Evolutionary conservation across 2,113 vertebrate species (phyloP).

Genomic region (Catharus bicknelli): DNA sequence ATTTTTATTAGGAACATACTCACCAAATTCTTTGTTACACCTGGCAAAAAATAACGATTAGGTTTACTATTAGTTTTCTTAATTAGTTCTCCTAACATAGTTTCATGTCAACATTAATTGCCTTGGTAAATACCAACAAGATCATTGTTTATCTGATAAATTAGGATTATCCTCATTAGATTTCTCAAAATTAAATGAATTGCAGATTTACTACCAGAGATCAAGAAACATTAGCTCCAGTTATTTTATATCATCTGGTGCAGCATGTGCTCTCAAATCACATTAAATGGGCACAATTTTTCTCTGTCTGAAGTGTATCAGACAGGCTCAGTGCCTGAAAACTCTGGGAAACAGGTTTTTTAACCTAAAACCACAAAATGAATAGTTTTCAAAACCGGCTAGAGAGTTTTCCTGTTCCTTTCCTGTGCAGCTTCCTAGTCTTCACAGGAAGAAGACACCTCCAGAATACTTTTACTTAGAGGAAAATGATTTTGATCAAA

Average conservation of each 20-base stretch:
- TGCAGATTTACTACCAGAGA: neutral
- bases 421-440: neutral
- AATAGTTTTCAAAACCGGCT: neutral
- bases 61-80: neutral
- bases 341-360: neutral
- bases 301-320: neutral
- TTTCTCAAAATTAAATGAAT: neutral
- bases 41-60: neutral
- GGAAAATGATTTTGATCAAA: neutral
- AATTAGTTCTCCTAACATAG: neutral
- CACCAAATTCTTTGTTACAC: neutral
- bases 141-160: neutral
- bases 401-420: neutral
- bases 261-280: neutral
- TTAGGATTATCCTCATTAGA: neutral
- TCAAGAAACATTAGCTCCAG: neutral
- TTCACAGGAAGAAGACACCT: neutral
- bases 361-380: neutral
- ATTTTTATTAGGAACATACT: neutral
- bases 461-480: neutral
- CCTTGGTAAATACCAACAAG: neutral
- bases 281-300: neutral
- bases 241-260: neutral
- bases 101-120: neutral
- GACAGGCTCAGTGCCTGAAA: neutral